Percentiles rank a stretch among this genome's conserved stretches.
phyloP scores from a whole-genome alignment of 1,140 invertebrate genomes.

The silkworm (Bombyx mori) region DNA sequence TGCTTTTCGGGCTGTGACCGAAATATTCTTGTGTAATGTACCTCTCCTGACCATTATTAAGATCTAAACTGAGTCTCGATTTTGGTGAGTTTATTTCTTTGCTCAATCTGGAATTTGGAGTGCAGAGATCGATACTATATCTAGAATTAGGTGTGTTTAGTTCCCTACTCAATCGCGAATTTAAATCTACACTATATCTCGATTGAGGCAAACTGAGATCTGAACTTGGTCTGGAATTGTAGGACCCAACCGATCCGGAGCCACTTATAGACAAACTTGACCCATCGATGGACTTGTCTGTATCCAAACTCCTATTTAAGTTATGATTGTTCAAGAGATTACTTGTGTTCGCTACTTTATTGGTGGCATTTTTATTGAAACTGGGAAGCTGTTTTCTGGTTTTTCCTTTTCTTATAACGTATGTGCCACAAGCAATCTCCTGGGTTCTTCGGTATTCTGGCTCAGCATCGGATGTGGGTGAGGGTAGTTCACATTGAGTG shows the following conservation, averaged over 20 bases:
- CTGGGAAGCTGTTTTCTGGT: conserved; percentile 66
- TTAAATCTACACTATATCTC: conserved; percentile 72
- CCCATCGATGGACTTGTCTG: conserved; percentile 65
- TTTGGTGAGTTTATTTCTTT: conserved; percentile 74
- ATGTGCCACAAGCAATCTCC: conserved; percentile 79
- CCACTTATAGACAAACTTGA: conserved; percentile 69
- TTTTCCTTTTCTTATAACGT: conserved; percentile 79
- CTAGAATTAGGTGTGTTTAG: conserved; percentile 73
- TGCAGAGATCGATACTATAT: conserved; percentile 74
- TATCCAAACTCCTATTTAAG: conserved; percentile 54
- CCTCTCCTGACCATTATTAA: conserved; percentile 71
- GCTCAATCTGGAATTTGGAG: conserved; percentile 69
- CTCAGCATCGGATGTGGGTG: conserved; percentile 76
- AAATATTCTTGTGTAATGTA: conserved; percentile 69
- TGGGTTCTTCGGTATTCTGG: conserved; percentile 71
- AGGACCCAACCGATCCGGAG: conserved; percentile 70
- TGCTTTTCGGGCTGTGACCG: conserved; percentile 66
- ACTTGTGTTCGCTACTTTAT: conserved; percentile 59
- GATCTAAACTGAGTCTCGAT: conserved; percentile 72
- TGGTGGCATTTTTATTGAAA: conserved; percentile 58
- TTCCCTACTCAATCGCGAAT: conserved; percentile 72
- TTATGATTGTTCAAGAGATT: conserved; percentile 55
- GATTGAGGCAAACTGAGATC: conserved; percentile 73
- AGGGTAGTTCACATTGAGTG: conserved; percentile 76
- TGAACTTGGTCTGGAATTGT: conserved; percentile 73